Base-by-base conservation (phyloP, 2,888 invertebrate species). In the Piscicola geometra region DNA sequence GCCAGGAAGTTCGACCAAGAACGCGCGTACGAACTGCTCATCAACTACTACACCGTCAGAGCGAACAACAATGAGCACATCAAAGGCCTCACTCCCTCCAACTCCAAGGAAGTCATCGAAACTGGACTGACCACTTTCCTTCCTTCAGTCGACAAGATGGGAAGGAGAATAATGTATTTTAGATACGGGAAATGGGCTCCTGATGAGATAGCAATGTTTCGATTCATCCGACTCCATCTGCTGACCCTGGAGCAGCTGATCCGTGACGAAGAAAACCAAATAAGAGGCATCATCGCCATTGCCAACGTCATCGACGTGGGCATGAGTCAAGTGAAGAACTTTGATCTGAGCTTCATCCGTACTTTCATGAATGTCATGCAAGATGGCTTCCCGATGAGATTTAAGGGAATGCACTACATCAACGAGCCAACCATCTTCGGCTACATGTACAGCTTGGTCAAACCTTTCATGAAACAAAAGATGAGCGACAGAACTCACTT, bases 401-500 rank as follows among this genome's bases (percentile, higher is more conserved):
- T 94, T 76, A 94, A 94, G 86, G 93, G 91, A 33, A 89, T 95
- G 67, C 94, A 94, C 86, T 90, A 94, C 73, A 88, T 94, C 60
- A 93, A 94, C 86, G 94, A 94, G 85, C 93, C 94, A 0, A 91
- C 90, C 83, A 89, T 94, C 79, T 94, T 95, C 87, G 93, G 93
- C 84, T 90, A 93, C 87, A 91, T 94, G 50, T 94, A 93, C 86
- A 90, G 91, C 47, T 87, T 95, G 35, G 92, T 94, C 87, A 93
- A 93, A 85, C 94, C 93, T 1, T 93, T 95, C 88, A 87, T 95
- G 74, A 89, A 90, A 78, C 92, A 93, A 82, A 94, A 95, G 85
- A 87, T 94, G 52, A 90, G 91, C 77, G 90, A 88, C 69, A 89
- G 94, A 82, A 87, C 90, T 85, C 85, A 86, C 80, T 87, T 89